Base-by-base conservation (phyloP, 2,888 invertebrate genomes). In the Blastobasis adustella region DNA sequence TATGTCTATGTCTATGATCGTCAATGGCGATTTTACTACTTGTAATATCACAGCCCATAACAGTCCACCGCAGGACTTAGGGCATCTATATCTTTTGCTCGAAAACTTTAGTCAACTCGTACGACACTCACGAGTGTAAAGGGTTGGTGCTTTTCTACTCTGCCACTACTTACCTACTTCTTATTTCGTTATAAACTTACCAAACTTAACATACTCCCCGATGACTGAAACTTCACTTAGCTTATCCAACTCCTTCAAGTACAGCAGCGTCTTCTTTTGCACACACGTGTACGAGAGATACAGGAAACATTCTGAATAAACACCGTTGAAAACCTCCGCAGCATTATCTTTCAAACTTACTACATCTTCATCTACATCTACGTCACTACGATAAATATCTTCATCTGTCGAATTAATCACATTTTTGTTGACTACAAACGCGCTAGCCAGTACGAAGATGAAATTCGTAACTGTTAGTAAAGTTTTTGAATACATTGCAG, bases 271-370 rank as follows among this genome's bases (percentile, higher is more conserved):
- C 62, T 91, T 90, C 56, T 82, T 90, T 65, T 90, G 91, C 37
- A 91, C 73, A 63, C 92, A 92, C 37, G 77, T 68, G 53, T 90
- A 86, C 0, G 92, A 92, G 1, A 92, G 67, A 60, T 87, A 83
- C 37, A 90, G 51, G 46, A 92, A 73, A 63, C 92, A 92, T 57
- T 91, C 79, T 44, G 80, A 55, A 74, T 91, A 89, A 59, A 91
- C 80, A 65, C 89, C 79, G 68, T 89, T 72, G 61, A 92, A 75
- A 41, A 81, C 78, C 75, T 89, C 59, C 65, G 80, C 63, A 6
- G 74, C 62, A 58, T 64, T 62, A 7, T 59, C 60, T 46, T 60
- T 63, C 50, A 49, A 37, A 47, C 47, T 51, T 41, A 54, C 54
- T 36, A 50, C 51, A 9, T 55, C 55, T 56, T 59, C 49, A 46